Evolutionary conservation across 2,888 invertebrate genomes (phyloP).

Genomic region (Caenorhabditis japonica): DNA sequence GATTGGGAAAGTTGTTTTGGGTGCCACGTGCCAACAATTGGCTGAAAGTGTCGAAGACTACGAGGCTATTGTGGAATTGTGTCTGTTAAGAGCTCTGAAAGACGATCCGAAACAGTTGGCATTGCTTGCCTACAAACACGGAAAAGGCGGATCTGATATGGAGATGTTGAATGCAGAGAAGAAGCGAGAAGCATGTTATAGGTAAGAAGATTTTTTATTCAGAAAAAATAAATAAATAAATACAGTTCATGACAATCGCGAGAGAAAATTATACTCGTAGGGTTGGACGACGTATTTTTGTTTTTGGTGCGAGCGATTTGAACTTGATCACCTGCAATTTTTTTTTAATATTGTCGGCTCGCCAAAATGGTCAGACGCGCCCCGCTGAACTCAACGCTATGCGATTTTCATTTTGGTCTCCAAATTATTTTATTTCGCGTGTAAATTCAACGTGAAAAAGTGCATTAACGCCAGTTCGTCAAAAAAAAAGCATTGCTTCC

Average conservation of each 20-base stretch:
- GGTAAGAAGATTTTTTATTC: conserved; percentile 14
- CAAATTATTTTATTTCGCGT: too few relatives aligned
- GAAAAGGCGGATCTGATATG: conserved; percentile 43
- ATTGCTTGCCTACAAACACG: conserved; percentile 84
- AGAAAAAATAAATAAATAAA: neutral
- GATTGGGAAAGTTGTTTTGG: conserved; percentile 66
- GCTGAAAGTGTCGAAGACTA: conserved; percentile 82
- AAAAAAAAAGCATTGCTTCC: too few relatives aligned
- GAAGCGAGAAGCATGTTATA: conserved; percentile 46
- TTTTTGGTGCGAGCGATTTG: too few relatives aligned
- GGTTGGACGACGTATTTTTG: too few relatives aligned
- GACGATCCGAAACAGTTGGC: conserved; percentile 91
- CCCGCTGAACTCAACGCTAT: too few relatives aligned
- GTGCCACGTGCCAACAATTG: conserved; percentile 55
- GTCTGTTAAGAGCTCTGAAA: conserved; percentile 87
- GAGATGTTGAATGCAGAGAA: conserved; percentile 50
- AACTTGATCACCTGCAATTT: too few relatives aligned
- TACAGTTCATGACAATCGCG: neutral
- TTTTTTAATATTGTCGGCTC: too few relatives aligned
- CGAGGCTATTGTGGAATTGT: conserved; percentile 89
- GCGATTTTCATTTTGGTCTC: too few relatives aligned
- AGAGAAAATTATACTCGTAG: too few relatives aligned
- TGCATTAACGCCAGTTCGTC: too few relatives aligned
- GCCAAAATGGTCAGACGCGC: too few relatives aligned
- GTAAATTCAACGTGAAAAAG: too few relatives aligned